Percentiles rank a stretch among this genome's conserved stretches.
Evolutionary conservation across 2,888 invertebrate species (phyloP).

Genomic region (Drosophila meridiana): DNA sequence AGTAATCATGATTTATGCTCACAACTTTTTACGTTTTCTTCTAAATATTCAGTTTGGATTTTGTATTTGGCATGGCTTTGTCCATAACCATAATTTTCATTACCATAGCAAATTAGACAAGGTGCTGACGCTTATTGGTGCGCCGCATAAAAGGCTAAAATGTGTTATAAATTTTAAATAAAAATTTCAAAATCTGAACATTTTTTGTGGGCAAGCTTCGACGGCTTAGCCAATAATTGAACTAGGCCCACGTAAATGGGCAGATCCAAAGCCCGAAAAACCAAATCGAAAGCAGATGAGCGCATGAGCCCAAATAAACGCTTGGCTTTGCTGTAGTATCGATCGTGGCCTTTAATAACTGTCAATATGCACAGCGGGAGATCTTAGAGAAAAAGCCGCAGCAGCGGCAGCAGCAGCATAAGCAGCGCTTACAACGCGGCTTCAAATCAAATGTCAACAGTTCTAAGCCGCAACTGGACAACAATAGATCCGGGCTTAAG

Average conservation of each 20-base stretch:
- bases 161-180: conserved; percentile 58
- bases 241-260: conserved; percentile 44
- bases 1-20: conserved; percentile 67
- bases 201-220: conserved; percentile 17
- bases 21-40: conserved; percentile 32
- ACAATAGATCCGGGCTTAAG: conserved; percentile 52
- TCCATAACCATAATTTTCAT: conserved; percentile 73
- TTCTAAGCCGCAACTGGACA: conserved; percentile 48
- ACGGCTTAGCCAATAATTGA: conserved; percentile 46
- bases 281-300: conserved; percentile 33
- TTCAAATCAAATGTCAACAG: conserved; percentile 73
- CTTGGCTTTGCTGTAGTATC: not conserved
- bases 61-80: conserved; percentile 61
- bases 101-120: conserved; percentile 81
- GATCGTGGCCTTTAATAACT: conserved; percentile 51
- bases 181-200: conserved; percentile 9
- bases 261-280: not conserved
- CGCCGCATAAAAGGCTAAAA: conserved; percentile 51
- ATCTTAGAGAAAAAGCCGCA: conserved; percentile 52
- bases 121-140: conserved; percentile 79
- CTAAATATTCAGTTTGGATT: not conserved
- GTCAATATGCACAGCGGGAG: conserved; percentile 68
- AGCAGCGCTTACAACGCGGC: conserved; percentile 41
- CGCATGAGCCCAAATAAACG: conserved; percentile 42
- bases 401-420: not conserved